A percentile compares a stretch with the other conserved stretches of the same genome.
Evolutionary conservation across 2,888 invertebrate species (phyloP).

Genomic region (Euclidia mi): DNA sequence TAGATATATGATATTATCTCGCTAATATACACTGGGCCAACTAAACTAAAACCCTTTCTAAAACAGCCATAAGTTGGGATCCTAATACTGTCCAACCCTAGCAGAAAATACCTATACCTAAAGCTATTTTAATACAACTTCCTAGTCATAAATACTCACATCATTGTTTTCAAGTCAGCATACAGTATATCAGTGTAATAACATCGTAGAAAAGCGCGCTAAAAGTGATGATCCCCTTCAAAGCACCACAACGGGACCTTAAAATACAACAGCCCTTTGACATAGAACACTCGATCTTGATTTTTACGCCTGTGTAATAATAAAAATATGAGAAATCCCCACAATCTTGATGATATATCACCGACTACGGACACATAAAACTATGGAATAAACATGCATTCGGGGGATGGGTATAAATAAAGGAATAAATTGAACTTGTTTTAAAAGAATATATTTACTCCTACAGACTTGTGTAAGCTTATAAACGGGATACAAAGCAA

Average conservation of each 20-base stretch:
- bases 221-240: conserved; percentile 56
- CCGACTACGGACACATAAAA: conserved; percentile 83
- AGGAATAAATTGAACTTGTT: no score
- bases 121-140: no score
- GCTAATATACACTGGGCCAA: no score
- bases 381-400: conserved; percentile 43
- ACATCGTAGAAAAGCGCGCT: conserved; percentile 35
- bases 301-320: conserved; percentile 79
- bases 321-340: conserved; percentile 84
- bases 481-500: no score
- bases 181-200: conserved; percentile 14
- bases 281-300: conserved; percentile 72
- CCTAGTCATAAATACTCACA: conserved; percentile 3
- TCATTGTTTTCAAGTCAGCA: conserved; percentile 9
- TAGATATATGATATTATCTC: no score
- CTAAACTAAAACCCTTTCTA: no score
- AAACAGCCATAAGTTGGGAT: no score
- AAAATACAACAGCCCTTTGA: conserved; percentile 63
- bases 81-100: no score
- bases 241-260: conserved; percentile 63
- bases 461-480: no score
- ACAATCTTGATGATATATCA: conserved; percentile 79
- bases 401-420: no score
- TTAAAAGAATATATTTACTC: no score
- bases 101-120: no score